Base-by-base conservation (phyloP, 2,113 vertebrate species). In the Lophotis ruficrista region DNA sequence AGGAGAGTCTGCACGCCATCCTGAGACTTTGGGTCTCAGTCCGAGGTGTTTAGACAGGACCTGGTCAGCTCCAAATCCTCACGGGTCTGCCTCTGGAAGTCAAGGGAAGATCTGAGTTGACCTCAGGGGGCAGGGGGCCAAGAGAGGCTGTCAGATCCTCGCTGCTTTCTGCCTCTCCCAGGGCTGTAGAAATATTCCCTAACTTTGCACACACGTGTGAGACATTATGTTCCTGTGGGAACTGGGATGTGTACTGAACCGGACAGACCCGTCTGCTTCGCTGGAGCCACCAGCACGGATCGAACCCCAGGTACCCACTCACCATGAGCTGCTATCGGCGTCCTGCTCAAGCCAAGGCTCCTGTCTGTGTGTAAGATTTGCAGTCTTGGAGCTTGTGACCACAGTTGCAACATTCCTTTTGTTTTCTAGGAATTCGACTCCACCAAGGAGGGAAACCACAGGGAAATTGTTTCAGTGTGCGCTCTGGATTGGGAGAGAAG, bases 391-490 rank as follows among this genome's bases (percentile, higher is more conserved):
- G 82, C 89, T 58, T 61, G 77, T 31, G 88, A 62, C 64, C 94
- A 57, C 64, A 28, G 72, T 96, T 95, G 92, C 87, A 91, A 94
- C 94, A 95, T 96, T 96, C 96, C 96, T 96, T 97, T 97, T 97
- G 97, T 97, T 97, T 98, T 98, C 97, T 97, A 97, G 97, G 97
- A 98, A 97, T 97, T 97, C 33, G 89, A 96, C 97, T 98, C 97
- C 95, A 97, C 96, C 95, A 94, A 97, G 94, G 91, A 97, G 91
- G 94, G 96, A 97, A 97, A 97, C 97, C 97, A 96, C 97, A 97
- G 96, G 94, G 95, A 97, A 97, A 98, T 96, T 96, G 96, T 87
- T 98, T 97, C 97, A 96, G 96, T 94, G 88, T 97, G 97, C 82
- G 80, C 95, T 43, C 81, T 56, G 90, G 89, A 54, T 48, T 12